Evolutionary conservation across 2,888 invertebrate species (phyloP).

Genomic region (Amblyjoppa proteus): DNA sequence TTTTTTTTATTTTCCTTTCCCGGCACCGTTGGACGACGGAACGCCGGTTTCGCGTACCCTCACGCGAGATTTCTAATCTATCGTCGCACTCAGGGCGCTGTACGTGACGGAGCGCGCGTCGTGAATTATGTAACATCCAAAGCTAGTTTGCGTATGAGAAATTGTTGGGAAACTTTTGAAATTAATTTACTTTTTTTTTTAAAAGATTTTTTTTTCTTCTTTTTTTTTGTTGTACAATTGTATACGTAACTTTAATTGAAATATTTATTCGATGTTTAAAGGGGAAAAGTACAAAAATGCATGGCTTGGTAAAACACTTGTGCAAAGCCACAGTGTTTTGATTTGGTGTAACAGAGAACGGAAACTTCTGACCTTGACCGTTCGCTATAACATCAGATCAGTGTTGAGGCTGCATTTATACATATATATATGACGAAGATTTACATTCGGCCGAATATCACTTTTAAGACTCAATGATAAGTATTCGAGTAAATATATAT

Average conservation of each 20-base stretch:
- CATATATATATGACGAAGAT: too few species aligned
- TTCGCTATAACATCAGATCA: not conserved
- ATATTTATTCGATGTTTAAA: not conserved
- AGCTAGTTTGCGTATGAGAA: not conserved
- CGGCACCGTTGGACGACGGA: not conserved
- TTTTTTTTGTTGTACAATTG: not conserved
- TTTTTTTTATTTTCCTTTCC: not conserved
- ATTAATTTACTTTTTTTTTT: too few species aligned
- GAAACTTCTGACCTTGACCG: constrained; percentile 10
- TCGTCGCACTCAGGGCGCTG: not conserved
- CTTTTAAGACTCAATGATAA: too few species aligned
- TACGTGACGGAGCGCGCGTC: not conserved
- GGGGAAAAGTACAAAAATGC: not conserved
- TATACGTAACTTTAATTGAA: not conserved
- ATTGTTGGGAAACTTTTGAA: not conserved
- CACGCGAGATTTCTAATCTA: constrained; percentile 21
- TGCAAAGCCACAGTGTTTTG: not conserved
- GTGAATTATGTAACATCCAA: not conserved
- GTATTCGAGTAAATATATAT: not conserved
- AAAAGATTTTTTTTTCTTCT: not conserved
- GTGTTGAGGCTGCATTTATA: not conserved
- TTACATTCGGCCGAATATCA: too few species aligned
- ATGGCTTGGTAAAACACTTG: not conserved
- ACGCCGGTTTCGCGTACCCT: not conserved
- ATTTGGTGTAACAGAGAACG: constrained; percentile 15